Evolutionary conservation across 2,888 invertebrate species (phyloP).

Genomic region (Subacronicta megacephala): DNA sequence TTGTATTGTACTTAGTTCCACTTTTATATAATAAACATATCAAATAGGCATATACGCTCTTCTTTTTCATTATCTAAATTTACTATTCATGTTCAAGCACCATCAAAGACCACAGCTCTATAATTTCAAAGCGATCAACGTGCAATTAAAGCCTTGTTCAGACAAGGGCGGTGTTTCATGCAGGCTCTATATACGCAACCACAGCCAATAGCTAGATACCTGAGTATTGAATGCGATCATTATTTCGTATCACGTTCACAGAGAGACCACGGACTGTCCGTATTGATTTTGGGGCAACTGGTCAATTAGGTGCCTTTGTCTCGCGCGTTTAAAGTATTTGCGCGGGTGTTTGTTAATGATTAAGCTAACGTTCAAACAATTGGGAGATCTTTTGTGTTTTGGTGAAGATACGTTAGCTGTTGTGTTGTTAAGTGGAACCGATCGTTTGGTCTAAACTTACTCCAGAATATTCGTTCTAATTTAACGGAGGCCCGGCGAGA

Average conservation of each 20-base stretch:
- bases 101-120: constrained; percentile 14
- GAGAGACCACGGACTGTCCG: constrained; percentile 55
- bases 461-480: too few relatives aligned
- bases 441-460: too few relatives aligned
- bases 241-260: constrained; percentile 74
- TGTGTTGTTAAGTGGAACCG: too few relatives aligned
- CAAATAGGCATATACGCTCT: too few relatives aligned
- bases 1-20: too few relatives aligned
- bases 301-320: constrained; percentile 69
- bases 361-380: constrained; percentile 24
- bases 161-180: constrained; percentile 23
- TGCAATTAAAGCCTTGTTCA: constrained; percentile 49
- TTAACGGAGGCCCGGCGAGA: too few relatives aligned
- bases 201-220: constrained; percentile 31
- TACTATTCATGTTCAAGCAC: constrained; percentile 26
- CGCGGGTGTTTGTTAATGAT: constrained; percentile 11
- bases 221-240: constrained; percentile 61
- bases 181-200: constrained; percentile 11
- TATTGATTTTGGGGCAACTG: constrained; percentile 69
- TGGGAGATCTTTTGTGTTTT: background rate
- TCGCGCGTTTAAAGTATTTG: constrained; percentile 31
- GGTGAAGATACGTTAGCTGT: background rate
- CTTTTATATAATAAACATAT: too few relatives aligned
- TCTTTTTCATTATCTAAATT: constrained; percentile 8
- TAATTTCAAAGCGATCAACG: constrained; percentile 46